phyloP scores from a whole-genome alignment of 2,888 invertebrate species.

The Achlya flavicornis region DNA sequence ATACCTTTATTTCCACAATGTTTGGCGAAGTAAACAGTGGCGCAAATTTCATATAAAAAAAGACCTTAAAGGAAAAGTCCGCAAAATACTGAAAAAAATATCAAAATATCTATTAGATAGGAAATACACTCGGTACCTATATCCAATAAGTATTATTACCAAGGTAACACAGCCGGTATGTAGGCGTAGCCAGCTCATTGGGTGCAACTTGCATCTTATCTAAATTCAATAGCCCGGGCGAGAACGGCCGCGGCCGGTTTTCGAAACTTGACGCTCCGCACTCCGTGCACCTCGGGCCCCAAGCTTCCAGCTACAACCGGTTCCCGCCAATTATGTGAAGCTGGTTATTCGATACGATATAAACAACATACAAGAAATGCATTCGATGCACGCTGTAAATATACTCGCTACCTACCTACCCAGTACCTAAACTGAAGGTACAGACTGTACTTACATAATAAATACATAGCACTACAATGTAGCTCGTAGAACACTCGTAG shows the following conservation, averaged over 20 bases:
- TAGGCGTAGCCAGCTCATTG: conserved; percentile 7
- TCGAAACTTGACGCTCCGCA: conserved; percentile 37
- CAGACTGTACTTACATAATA: not conserved
- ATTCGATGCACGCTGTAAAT: conserved; percentile 42
- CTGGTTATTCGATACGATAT: conserved; percentile 45
- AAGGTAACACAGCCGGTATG: not conserved
- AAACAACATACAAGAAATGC: conserved; percentile 53
- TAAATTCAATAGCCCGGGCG: conserved; percentile 47
- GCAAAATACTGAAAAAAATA: too few species aligned
- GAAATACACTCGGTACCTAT: too few species aligned
- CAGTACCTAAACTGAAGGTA: conserved; percentile 7
- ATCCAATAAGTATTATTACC: not conserved
- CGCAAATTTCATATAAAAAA: too few species aligned
- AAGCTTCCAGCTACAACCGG: conserved; percentile 25
- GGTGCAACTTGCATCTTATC: conserved; percentile 51
- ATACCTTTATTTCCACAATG: too few species aligned
- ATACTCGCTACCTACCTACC: conserved; percentile 28
- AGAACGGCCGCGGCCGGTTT: conserved; percentile 55
- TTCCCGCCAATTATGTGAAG: conserved; percentile 53
- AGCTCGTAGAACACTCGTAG: not conserved
- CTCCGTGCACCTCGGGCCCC: conserved; percentile 22
- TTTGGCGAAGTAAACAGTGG: too few species aligned
- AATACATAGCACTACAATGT: conserved; percentile 25
- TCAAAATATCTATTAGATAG: too few species aligned
- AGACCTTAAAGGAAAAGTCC: too few species aligned